Percentiles rank a stretch among this genome's conserved stretches.
phyloP scores from a whole-genome alignment of 2,888 invertebrate species.

The Calliopum simillimum region DNA sequence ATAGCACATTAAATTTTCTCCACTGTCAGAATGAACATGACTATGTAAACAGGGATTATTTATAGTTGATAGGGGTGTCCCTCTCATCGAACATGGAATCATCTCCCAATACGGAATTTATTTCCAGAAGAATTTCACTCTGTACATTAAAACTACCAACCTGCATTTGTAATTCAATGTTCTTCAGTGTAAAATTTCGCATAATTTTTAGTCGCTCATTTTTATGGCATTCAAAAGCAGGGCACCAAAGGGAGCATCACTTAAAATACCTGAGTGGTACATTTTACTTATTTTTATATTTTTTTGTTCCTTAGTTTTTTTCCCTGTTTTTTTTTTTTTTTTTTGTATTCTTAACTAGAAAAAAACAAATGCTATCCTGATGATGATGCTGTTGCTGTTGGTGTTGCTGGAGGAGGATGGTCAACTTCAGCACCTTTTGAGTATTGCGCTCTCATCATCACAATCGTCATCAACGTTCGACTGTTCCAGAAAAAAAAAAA shows the following conservation, averaged over 20 bases:
- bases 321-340: neutral
- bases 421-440: conserved; percentile 37
- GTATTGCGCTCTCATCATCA: conserved; percentile 38
- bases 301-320: neutral
- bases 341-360: no score
- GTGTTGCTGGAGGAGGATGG: conserved; percentile 27
- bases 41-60: no score
- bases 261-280: conserved; percentile 15
- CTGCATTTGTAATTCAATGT: no score
- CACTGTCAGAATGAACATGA: no score
- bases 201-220: neutral
- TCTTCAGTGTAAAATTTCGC: no score
- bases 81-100: no score
- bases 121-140: neutral
- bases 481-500: neutral
- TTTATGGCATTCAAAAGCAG: conserved; percentile 11
- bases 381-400: conserved; percentile 37
- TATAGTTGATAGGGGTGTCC: no score
- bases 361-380: neutral
- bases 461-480: conserved; percentile 3
- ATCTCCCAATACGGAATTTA: neutral
- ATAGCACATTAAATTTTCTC: no score
- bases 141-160: no score
- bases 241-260: conserved; percentile 17
- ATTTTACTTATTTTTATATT: neutral